Conservation (phyloP, 1,140 invertebrate genomes). For the Watersipora subatra region DNA sequence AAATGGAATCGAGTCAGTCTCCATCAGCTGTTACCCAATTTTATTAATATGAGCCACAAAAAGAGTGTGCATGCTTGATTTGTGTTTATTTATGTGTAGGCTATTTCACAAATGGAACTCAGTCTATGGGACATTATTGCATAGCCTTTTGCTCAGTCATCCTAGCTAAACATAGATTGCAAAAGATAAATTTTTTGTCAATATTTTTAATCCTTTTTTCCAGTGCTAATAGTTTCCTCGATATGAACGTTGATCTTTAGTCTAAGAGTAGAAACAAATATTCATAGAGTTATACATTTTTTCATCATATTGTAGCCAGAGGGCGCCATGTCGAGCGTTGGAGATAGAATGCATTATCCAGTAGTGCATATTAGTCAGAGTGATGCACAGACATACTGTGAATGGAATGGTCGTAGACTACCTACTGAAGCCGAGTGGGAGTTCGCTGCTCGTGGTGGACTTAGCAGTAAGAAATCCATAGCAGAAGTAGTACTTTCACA, state of each 20-base stretch:
- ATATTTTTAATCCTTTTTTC: background rate
- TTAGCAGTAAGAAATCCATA: constrained; percentile 18
- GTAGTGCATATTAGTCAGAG: constrained; percentile 33
- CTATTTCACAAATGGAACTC: too few relatives aligned
- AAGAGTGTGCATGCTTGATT: too few relatives aligned
- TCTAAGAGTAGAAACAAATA: background rate
- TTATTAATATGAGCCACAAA: too few relatives aligned
- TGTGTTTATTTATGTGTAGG: too few relatives aligned
- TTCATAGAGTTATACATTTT: background rate
- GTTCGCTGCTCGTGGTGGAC: constrained; percentile 28
- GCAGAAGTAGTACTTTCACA: background rate
- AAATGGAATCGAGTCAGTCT: constrained; percentile 25
- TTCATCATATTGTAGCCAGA: constrained; percentile 23
- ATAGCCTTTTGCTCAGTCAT: too few relatives aligned
- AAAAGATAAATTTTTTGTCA: background rate
- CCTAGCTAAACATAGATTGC: background rate
- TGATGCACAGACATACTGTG: constrained; percentile 34
- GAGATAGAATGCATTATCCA: constrained; percentile 25
- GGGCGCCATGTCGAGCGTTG: constrained; percentile 21
- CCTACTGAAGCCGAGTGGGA: constrained; percentile 39
- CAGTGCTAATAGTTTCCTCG: background rate
- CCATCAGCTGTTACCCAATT: background rate
- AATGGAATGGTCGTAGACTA: constrained; percentile 29
- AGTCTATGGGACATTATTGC: too few relatives aligned
- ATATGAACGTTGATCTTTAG: background rate